These are phyloP conservation scores for Baccha elongata DNA, from an alignment of 2,888 invertebrate species.

Conservation along the genomic window DNA sequence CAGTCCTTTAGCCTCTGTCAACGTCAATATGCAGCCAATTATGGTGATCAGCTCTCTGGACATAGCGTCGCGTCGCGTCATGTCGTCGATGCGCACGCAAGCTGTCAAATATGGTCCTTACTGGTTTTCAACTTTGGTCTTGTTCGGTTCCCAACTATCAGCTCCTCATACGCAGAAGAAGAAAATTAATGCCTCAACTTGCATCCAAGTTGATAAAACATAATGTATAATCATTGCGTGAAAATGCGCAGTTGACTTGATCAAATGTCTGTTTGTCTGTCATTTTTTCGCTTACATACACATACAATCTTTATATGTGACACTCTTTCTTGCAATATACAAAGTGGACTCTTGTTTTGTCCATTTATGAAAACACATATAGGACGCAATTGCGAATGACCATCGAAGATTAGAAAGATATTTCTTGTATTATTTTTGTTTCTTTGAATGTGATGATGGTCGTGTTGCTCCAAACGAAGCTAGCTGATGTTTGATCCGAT, in stretches of 20 bases:
- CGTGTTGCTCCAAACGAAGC: constrained; percentile 2
- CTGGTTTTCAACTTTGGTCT: constrained; percentile 61
- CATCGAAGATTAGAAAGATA: constrained; percentile 49
- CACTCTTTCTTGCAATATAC: background rate
- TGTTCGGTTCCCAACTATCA: constrained; percentile 8
- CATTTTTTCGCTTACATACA: constrained; percentile 23
- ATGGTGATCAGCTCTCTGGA: constrained; percentile 56
- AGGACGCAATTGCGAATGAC: constrained; percentile 59
- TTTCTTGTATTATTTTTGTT: constrained; percentile 2
- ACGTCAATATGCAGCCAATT: constrained; percentile 58
- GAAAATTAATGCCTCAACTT: constrained; percentile 60
- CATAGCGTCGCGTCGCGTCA: background rate
- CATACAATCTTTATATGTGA: constrained; percentile 8
- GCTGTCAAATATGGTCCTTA: constrained; percentile 72
- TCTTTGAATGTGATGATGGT: background rate
- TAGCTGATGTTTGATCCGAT: constrained; percentile 19
- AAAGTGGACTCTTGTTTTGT: constrained; percentile 55
- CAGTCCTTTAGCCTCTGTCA: constrained; percentile 36
- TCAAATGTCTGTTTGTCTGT: constrained; percentile 49
- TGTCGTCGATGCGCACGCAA: constrained; percentile 49
- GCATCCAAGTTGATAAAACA: constrained; percentile 49
- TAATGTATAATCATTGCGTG: constrained; percentile 66
- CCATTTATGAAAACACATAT: constrained; percentile 59
- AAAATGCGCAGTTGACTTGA: constrained; percentile 4
- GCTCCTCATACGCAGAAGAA: background rate